Conservation (phyloP, 2,888 invertebrate species). For the Adineta ricciae region DNA sequence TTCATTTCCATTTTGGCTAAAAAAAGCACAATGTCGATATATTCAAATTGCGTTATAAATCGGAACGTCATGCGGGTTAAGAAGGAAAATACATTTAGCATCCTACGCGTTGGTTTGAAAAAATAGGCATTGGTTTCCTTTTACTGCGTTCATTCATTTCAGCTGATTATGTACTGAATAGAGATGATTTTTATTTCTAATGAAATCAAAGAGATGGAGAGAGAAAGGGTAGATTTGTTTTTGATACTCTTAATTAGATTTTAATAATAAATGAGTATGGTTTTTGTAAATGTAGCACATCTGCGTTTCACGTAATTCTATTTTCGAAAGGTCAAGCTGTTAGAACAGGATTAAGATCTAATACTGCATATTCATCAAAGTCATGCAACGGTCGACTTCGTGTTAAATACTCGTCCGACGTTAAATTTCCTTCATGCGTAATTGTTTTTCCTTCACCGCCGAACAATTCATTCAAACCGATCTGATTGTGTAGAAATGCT, state of each 20-base stretch:
- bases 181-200: too few relatives aligned
- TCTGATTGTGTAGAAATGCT: neutral
- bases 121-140: neutral
- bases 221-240: too few relatives aligned
- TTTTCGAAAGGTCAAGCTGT: too few relatives aligned
- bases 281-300: too few relatives aligned
- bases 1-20: neutral
- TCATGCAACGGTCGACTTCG: neutral
- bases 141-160: too few relatives aligned
- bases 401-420: neutral
- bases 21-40: neutral
- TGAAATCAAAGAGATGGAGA: too few relatives aligned
- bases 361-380: neutral
- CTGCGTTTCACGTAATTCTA: too few relatives aligned
- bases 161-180: too few relatives aligned
- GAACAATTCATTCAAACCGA: neutral
- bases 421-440: neutral
- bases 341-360: neutral
- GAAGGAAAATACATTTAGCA: neutral
- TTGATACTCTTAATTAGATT: too few relatives aligned
- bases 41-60: neutral
- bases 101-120: neutral
- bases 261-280: too few relatives aligned
- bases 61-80: neutral
- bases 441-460: neutral